Evolutionary conservation across 1,140 invertebrate genomes (phyloP), one percentile per base, ranked within the genome.

Genomic region (Ooceraea biroi): DNA sequence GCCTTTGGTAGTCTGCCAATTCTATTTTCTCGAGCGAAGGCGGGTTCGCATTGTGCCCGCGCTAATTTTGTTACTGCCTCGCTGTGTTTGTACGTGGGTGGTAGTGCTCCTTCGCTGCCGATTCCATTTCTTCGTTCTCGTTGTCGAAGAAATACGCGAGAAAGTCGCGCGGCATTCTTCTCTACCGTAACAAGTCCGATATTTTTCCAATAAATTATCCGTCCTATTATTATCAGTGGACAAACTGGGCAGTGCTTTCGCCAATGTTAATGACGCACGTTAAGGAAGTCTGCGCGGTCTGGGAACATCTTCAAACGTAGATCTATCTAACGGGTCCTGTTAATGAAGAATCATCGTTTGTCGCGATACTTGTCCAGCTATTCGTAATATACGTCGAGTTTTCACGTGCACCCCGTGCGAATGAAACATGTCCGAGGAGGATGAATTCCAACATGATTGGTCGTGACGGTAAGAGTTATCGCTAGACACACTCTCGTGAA

Each of bases 1-100:
- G 73, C 85, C 73, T 92, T 92, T 94, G 93, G 92, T 91, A 80
- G 7, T 22, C 27, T 90, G 93, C 93, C 93, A 94, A 92, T 86
- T 94, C 93, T 94, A 94, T 94, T 94, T 94, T 92, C 87, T 90
- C 90, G 88, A 84, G 90, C 89, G 91, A 93, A 93, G 92, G 92
- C 92, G 91, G 93, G 91, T 86, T 90, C 90, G 90, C 91, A 93
- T 93, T 93, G 91, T 94, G 84, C 85, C 90, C 77, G 90, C 85
- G 91, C 93, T 94, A 94, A 94, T 94, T 93, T 92, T 85, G 91
- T 92, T 92, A 90, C 86, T 90, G 63, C 82, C 73, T 19, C 48
- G 65, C 66, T 69, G 46, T 30, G 72, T 60, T 69, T 55, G 14
- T 25, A 68, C 77, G 86, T 82, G 74, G 73, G 82, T 80, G 85